phyloP scores from a whole-genome alignment of 2,888 invertebrate species.

The Troilus luridus region DNA sequence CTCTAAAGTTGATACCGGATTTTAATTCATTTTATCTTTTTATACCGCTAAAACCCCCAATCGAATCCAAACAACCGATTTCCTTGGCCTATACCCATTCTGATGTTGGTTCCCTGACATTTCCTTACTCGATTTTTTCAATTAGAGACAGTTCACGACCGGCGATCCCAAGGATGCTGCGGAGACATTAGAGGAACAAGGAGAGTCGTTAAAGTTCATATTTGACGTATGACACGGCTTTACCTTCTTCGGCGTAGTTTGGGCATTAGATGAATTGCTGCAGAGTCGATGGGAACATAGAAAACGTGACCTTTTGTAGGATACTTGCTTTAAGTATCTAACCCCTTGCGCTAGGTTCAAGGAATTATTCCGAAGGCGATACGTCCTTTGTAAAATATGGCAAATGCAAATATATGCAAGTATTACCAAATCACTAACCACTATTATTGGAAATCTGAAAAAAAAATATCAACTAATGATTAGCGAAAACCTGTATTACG shows the following conservation, averaged over 20 bases:
- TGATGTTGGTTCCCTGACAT: slow-evolving; percentile 24
- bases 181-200: background rate
- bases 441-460: too few relatives aligned
- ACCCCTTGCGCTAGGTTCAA: background rate
- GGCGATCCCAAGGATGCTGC: background rate
- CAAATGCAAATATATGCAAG: too few relatives aligned
- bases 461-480: too few relatives aligned
- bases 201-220: slow-evolving; percentile 9
- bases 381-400: background rate
- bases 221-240: background rate
- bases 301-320: background rate
- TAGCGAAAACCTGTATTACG: too few relatives aligned
- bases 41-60: background rate
- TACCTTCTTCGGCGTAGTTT: background rate
- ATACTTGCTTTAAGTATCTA: background rate
- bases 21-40: background rate
- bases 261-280: background rate
- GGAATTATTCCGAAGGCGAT: background rate
- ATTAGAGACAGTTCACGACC: slow-evolving; percentile 28
- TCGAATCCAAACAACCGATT: background rate
- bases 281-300: background rate
- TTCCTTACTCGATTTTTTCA: background rate
- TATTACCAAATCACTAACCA: too few relatives aligned
- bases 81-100: background rate
- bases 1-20: background rate